Conservation (phyloP, 2,797 vertebrate genomes). For the Pyrrhura leucotis region DNA sequence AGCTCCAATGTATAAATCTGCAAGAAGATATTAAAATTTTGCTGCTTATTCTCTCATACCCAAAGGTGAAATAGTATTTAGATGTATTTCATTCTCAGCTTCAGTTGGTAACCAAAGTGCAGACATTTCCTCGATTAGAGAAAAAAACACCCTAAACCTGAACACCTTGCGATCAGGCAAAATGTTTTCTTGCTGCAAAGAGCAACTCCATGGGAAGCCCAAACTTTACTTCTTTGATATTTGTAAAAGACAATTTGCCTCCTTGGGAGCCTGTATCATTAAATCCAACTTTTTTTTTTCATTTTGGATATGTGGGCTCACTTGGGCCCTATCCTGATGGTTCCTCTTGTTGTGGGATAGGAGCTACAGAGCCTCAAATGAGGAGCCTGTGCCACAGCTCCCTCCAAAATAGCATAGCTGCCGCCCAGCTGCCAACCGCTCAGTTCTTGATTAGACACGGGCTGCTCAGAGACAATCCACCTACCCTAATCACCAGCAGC, state of each 20-base stretch:
- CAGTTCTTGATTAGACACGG: background rate
- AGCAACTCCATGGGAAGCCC: background rate
- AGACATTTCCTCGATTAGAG: background rate
- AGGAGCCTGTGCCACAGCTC: fast-evolving
- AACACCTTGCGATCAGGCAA: background rate
- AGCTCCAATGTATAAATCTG: background rate
- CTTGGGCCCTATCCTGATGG: background rate
- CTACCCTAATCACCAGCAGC: background rate
- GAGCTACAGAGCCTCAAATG: fast-evolving
- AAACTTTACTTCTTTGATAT: background rate
- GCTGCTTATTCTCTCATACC: background rate
- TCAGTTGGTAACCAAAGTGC: background rate
- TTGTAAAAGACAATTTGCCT: background rate
- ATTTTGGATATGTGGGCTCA: fast-evolving
- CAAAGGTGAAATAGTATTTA: background rate
- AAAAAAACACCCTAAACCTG: background rate
- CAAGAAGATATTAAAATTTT: background rate
- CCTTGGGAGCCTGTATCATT: background rate
- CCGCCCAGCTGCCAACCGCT: fast-evolving
- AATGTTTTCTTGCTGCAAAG: background rate
- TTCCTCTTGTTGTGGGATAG: background rate
- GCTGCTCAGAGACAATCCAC: background rate
- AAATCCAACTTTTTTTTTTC: background rate
- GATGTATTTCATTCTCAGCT: background rate
- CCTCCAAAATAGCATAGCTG: background rate